A percentile compares a stretch with the other conserved stretches of the same genome.
Conservation (phyloP, 2,888 invertebrate species). For the Diarsia mendica region DNA sequence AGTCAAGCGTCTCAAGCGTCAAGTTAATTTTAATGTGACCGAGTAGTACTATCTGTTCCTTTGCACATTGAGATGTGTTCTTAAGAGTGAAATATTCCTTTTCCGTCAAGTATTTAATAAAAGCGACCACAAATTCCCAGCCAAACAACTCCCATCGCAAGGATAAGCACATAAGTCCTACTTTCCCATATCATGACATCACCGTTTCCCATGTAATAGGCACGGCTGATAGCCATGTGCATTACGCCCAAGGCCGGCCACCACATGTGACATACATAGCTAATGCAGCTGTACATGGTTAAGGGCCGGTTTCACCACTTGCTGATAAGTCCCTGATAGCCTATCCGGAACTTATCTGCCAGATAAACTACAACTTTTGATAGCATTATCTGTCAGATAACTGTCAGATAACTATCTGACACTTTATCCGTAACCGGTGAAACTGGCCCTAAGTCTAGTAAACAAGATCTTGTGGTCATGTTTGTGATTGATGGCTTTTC, state of each 20-base stretch:
- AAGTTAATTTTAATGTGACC: too few relatives aligned
- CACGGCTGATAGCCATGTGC: conserved; percentile 45
- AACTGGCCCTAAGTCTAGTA: conserved; percentile 32
- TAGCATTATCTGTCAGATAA: too few relatives aligned
- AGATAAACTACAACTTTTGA: too few relatives aligned
- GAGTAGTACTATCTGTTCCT: not conserved
- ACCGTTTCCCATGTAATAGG: conserved; percentile 29
- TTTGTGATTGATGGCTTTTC: conserved; percentile 45
- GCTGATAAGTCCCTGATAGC: too few relatives aligned
- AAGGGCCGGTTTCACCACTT: too few relatives aligned
- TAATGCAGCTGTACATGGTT: conserved; percentile 56
- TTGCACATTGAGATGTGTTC: not conserved
- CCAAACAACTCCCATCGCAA: not conserved
- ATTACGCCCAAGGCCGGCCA: conserved; percentile 49
- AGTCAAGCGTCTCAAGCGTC: too few relatives aligned
- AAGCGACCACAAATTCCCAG: not conserved
- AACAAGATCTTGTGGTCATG: conserved; percentile 49
- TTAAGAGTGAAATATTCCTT: not conserved
- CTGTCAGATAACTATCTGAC: too few relatives aligned
- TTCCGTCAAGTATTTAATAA: not conserved
- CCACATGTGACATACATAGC: conserved; percentile 55
- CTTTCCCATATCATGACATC: conserved; percentile 46
- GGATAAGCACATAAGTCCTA: conserved; percentile 15
- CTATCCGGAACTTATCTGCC: too few relatives aligned
- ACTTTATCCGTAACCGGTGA: too few relatives aligned